Evolutionary conservation across 2,113 vertebrate species (phyloP), one percentile per base, ranked within the genome.

Genomic region (Henicopernis longicauda): DNA sequence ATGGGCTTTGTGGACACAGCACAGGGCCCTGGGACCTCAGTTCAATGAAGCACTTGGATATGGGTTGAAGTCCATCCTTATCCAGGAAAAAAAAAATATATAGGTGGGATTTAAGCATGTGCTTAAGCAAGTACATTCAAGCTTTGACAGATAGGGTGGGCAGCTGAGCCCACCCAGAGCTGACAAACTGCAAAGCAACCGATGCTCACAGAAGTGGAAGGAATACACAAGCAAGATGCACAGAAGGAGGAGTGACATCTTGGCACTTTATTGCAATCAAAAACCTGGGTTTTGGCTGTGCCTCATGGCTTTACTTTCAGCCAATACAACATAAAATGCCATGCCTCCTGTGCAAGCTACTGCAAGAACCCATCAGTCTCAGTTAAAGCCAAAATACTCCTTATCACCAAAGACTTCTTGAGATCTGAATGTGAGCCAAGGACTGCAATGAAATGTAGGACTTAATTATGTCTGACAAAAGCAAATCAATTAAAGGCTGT

Each of bases 401-500:
- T 96, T 93, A 95, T 95, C 93, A 65, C 86, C 31, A 61, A 94
- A 73, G 96, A 57, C 70, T 90, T 82, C 74, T 72, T 16, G 6
- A 91, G 91, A 93, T 93, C 86, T 85, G 95, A 91, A 55, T 9
- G 2, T 1, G 20, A 91, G 96, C 94, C 96, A 97, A 91, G 74
- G 69, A 58, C 92, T 63, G 93, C 92, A 92, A 62, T 47, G 90
- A 94, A 96, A 94, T 67, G 79, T 6, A 94, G 81, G 84, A 93
- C 84, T 94, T 95, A 79, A 97, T 97, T 96, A 95, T 6, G 74
- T 77, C 91, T 91, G 91, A 96, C 94, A 95, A 97, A 97, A 88
- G 91, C 81, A 86, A 93, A 96, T 94, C 96, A 94, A 95, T 97
- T 94, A 95, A 95, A 94, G 70, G 58, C 77, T 66, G 49, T 29